Conservation (phyloP, 2,888 invertebrate species). For the Buathra laborator region DNA sequence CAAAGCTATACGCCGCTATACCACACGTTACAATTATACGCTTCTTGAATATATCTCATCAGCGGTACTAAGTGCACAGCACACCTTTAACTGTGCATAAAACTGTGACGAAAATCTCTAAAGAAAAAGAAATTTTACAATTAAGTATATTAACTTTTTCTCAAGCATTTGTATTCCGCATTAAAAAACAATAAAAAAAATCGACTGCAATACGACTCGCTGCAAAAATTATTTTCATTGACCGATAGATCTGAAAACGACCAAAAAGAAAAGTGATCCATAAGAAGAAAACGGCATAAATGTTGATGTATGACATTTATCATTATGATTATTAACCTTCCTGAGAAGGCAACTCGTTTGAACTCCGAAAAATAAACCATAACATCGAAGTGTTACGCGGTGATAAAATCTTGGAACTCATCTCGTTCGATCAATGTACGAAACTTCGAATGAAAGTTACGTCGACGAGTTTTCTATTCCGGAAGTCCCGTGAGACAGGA, state of each 20-base stretch:
- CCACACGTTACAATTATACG: neutral
- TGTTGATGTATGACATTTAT: no score
- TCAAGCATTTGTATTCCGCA: neutral
- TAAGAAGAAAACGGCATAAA: no score
- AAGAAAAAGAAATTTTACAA: neutral
- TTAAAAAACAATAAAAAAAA: neutral
- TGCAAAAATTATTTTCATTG: neutral
- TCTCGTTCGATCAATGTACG: no score
- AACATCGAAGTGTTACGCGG: neutral
- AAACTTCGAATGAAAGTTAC: slow-evolving; percentile 5
- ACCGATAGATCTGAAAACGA: neutral
- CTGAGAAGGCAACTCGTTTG: neutral
- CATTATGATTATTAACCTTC: no score
- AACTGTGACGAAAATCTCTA: neutral
- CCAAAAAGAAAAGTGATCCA: neutral
- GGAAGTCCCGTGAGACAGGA: slow-evolving; percentile 23
- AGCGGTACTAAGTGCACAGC: neutral
- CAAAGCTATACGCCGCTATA: slow-evolving; percentile 10
- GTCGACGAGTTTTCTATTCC: slow-evolving; percentile 9
- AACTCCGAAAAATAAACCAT: neutral
- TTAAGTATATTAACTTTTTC: neutral
- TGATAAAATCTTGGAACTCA: no score
- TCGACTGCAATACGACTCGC: neutral
- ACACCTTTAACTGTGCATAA: neutral
- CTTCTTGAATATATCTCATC: neutral